Base-by-base conservation (phyloP, 2,113 vertebrate genomes). In the Azemiops feae region DNA sequence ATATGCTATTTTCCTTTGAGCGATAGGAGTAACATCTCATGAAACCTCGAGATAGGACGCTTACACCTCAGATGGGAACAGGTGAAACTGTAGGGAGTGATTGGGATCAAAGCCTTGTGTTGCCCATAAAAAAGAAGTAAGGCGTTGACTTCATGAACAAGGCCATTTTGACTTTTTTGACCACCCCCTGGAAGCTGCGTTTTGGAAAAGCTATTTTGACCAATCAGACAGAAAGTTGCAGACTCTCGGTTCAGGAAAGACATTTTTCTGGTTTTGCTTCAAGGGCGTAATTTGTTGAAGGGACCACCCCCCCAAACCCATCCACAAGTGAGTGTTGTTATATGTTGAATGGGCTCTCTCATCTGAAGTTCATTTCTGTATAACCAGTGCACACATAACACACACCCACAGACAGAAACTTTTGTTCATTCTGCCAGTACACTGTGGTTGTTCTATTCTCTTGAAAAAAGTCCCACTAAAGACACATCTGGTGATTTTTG, bases 391-490 rank as follows among this genome's bases (percentile, higher is more conserved):
- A 52, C 60, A n/a, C 53, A 53, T 6, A 11, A 14, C 14, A 52
- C 50, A 2, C 23, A 85, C 5, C 85, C 81, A 30, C 54, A 85
- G 34, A 39, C n/a, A 50, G 34, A 91, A 47, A 18, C 47, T 4
- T 23, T 27, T 58, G 27, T 18, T 47, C 50, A n/a, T 54, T 22
- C 25, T 18, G 45, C n/a, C 52, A 54, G 16, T 95, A 81, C 85
- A 90, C 93, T 93, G 6, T 87, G 50, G 85, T 89, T 88, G 88
- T 93, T 93, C 54, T 85, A 90, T 12, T 92, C 92, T 89, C 90
- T 43, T 27, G 91, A 94, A 95, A 92, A 86, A 85, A 12, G 2
- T 47, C 22, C 90, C 53, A 7, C 52, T 2, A 43, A 87, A 4
- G 57, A 50, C 64, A 93, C 91, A 52, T 88, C 0, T 0, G 39